A percentile compares a stretch with the other conserved stretches of the same genome.
These are phyloP conservation scores for Turritopsis dohrnii DNA, from an alignment of 30 jellyfish, hydroid and myxozoan genomes.

Conservation along the genomic window DNA sequence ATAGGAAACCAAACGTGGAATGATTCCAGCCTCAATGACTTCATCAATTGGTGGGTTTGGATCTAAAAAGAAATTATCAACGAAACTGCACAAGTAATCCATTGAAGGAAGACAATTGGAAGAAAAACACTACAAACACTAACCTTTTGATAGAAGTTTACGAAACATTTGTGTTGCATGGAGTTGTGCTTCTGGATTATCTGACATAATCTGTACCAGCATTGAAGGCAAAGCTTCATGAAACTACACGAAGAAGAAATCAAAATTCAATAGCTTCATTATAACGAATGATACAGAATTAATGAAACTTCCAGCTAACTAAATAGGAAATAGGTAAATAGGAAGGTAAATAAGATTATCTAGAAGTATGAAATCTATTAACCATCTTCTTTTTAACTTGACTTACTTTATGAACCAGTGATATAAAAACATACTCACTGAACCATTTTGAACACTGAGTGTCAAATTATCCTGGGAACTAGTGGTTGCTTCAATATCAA, in stretches of 20 bases:
- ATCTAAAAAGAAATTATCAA: conserved; percentile 36
- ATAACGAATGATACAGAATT: too few species aligned
- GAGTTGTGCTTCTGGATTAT: conserved; percentile 52
- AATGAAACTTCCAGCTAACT: too few species aligned
- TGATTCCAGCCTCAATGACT: conserved; percentile 80
- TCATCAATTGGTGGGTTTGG: conserved; percentile 96
- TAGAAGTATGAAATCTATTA: neutral
- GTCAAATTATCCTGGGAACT: conserved; percentile 13
- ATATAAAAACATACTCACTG: conserved; percentile 46
- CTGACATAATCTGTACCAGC: conserved; percentile 35
- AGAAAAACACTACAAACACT: neutral
- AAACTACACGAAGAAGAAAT: neutral
- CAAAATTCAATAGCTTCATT: neutral
- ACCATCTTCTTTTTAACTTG: neutral
- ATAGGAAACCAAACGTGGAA: conserved; percentile 75
- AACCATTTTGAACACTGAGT: conserved; percentile 39
- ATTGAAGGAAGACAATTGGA: neutral
- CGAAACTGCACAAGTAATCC: neutral
- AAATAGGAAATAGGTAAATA: too few species aligned
- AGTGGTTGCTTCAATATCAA: conserved; percentile 25
- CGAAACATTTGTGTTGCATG: conserved; percentile 74
- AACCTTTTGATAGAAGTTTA: conserved; percentile 80
- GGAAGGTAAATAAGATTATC: too few species aligned
- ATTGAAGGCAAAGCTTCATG: conserved; percentile 24
- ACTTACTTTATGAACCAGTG: neutral